Evolutionary conservation across 2,113 vertebrate species (phyloP), one percentile per base, ranked within the genome.

Genomic region (Notarius quadriscutis): DNA sequence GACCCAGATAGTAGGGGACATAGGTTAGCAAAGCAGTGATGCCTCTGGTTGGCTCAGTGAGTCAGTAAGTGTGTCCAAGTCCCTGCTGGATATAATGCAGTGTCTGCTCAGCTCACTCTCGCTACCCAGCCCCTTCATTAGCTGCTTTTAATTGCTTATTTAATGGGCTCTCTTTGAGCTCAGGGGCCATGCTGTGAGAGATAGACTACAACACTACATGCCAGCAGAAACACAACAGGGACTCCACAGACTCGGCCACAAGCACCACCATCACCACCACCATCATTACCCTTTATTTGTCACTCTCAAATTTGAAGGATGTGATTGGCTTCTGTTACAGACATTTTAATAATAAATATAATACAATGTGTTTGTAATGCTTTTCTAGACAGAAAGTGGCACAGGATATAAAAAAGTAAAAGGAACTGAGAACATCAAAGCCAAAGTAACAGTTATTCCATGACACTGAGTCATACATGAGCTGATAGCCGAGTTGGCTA

Each of bases 81-180:
- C 69, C 91, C 86, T 84, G 62, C 84, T 82, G 87, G 84, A 22
- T 83, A 62, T 51, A 27, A 60, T 55, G 83, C 81, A 65, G 79
- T 27, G 50, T 60, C 69, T 81, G 41, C 71, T 63, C 84, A 48
- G 81, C 57, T 58, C 83, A 14, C 87, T 78, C 51, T n/a, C 53
- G 67, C 57, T 65, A 72, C 69, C 85, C 87, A 51, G 79, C 60
- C 81, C 84, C 90, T 92, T 92, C 91, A 92, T 92, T 91, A 92
- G 88, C 87, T 89, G 78, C 71, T 89, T 90, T 91, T 91, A 91
- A 92, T 91, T 92, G 89, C 90, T 90, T 91, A 88, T 87, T 91
- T 91, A 92, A 92, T 91, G 88, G 89, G 77, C 84, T 91, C 86
- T 89, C 84, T 84, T 90, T 88, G 74, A 84, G 84, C 63, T 67